These are phyloP conservation scores for Microcebus jonahi DNA, from an alignment of 2,113 vertebrate species.

Conservation along the genomic window DNA sequence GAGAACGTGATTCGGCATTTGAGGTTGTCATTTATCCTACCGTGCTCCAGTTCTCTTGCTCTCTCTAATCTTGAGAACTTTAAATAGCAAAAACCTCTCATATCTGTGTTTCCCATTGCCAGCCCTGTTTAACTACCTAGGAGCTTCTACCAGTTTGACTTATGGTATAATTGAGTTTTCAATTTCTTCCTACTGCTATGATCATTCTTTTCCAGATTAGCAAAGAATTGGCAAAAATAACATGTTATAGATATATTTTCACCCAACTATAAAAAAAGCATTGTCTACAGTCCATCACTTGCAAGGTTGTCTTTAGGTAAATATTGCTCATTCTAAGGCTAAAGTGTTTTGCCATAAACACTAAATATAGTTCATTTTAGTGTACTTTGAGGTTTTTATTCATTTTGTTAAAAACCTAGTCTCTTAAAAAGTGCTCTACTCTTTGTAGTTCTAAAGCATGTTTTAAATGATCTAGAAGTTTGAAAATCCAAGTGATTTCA, in stretches of 20 bases:
- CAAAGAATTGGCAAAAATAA: not conserved
- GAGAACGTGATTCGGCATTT: not conserved
- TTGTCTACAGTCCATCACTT: not conserved
- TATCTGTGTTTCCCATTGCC: not conserved
- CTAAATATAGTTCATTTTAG: not conserved
- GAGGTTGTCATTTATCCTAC: not conserved
- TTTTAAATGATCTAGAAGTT: not conserved
- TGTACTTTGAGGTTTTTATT: not conserved
- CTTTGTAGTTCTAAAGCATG: not conserved
- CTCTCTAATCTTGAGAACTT: not conserved
- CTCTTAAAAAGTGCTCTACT: not conserved
- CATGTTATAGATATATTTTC: not conserved
- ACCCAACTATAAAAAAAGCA: not conserved
- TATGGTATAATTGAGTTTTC: not conserved
- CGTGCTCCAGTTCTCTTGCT: not conserved
- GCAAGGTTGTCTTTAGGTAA: not conserved
- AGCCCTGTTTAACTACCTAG: not conserved
- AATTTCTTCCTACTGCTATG: not conserved
- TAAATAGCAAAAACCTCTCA: not conserved
- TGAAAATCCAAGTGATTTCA: not conserved
- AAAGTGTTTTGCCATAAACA: not conserved
- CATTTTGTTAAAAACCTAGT: not conserved
- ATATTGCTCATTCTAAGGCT: not conserved
- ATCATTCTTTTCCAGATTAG: not conserved
- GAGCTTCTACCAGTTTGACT: not conserved